Evolutionary conservation across 1,140 invertebrate genomes (phyloP).

Genomic region (Cotesia vestalis): DNA sequence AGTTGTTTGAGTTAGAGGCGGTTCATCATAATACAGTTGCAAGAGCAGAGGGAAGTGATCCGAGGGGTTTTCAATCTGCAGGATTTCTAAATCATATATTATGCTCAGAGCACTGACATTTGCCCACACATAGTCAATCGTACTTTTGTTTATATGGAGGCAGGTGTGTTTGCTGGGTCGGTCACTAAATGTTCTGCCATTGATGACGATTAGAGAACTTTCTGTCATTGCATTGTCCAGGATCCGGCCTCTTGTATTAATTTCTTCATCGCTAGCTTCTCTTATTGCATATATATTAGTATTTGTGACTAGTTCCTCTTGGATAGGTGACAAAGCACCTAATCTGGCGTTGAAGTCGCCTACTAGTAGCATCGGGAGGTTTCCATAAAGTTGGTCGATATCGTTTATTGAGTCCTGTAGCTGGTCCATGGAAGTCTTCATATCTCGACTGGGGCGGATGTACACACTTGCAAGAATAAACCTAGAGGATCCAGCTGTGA

Average conservation of each 20-base stretch:
- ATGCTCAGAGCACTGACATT: not conserved
- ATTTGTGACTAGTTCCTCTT: conserved; percentile 1
- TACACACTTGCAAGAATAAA: conserved; percentile 20
- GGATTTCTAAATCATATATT: not conserved
- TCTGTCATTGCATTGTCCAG: not conserved
- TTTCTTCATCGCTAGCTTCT: not conserved
- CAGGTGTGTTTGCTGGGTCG: conserved; percentile 5
- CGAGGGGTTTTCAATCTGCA: not conserved
- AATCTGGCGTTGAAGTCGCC: conserved; percentile 1
- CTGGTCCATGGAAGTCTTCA: not conserved
- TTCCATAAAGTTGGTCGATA: not conserved
- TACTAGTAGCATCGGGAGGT: not conserved
- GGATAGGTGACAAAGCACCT: not conserved
- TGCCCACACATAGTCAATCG: conserved; percentile 2
- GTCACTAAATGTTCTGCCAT: not conserved
- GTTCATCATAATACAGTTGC: not conserved
- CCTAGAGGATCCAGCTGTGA: not conserved
- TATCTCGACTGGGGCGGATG: not conserved
- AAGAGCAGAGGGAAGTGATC: conserved; percentile 19
- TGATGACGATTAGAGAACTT: not conserved
- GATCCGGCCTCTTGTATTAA: conserved; percentile 13
- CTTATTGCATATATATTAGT: not conserved
- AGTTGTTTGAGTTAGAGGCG: not conserved
- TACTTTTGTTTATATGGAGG: not conserved
- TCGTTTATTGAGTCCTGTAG: conserved; percentile 8